Evolutionary conservation across 2,888 invertebrate genomes (phyloP), one percentile per base, ranked within the genome.

Genomic region (Ditylenchus weischeri): DNA sequence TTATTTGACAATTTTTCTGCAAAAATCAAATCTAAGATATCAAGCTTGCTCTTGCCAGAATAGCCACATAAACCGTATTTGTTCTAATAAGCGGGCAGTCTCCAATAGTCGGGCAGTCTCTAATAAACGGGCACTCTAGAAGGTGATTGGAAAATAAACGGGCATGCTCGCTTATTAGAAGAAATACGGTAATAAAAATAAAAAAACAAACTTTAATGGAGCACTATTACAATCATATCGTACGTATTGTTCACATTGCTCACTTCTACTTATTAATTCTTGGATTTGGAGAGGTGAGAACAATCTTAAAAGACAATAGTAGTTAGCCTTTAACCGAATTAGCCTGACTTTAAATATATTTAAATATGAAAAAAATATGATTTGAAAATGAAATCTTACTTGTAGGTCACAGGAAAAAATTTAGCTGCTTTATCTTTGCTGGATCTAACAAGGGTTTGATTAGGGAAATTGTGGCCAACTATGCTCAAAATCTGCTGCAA

Each of bases 401-500:
- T 68, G 65, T 72, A 75, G 47, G 62, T 70, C 49, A 66, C 64
- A 43, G 73, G 67, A 57, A 62, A 75, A 64, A 66, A 75, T 57
- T 71, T 69, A 60, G 59, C 63, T 21, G 29, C 50, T n/a, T 50
- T 63, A 57, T 73, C 71, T 35, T 57, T 62, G 13, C 58, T 51
- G 18, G 54, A 49, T 13, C 66, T 70, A 13, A 79, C 73, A 13
- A 66, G 62, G 8, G 75, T 76, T 2, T 60, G 36, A 13, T 65
- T 35, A 5, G 75, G 72, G 76, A 79, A 77, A 66, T 79, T 75
- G 65, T 79, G 77, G 35, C 72, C 71, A 10, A 79, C 71, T 11
- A 68, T 69, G 36, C 5, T 59, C 59, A 38, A 38, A 43, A 43
- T 43, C 13, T 43, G 13, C 15, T 43, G 13, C 8, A 43, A 10